Conservation (phyloP, 2,797 vertebrate genomes). For the Falco cherrug region DNA sequence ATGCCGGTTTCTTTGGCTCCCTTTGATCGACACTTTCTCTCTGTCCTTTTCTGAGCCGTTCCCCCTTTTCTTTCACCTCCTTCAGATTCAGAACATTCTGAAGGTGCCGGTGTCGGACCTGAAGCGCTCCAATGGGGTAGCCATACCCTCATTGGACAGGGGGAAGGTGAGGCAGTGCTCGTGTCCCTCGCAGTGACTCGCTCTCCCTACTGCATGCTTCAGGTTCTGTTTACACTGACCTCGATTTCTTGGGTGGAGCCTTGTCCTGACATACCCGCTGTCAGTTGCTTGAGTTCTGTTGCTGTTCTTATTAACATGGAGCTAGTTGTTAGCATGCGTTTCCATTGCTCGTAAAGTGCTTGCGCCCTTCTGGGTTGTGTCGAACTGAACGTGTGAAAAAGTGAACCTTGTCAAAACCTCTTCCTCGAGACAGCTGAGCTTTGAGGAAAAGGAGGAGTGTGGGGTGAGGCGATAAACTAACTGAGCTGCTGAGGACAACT, state of each 20-base stretch:
- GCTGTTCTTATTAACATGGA: constrained; percentile 7
- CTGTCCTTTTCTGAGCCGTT: no score
- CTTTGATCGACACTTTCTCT: no score
- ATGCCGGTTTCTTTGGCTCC: no score
- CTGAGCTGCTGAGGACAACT: background rate
- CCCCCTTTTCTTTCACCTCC: constrained; percentile 77
- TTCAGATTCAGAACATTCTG: constrained; percentile 98
- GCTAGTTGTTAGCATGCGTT: constrained; percentile 4
- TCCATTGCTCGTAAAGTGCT: background rate
- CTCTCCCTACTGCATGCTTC: constrained; percentile 67
- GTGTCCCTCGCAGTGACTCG: constrained; percentile 51
- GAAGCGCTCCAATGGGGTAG: no score
- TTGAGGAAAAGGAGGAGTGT: background rate
- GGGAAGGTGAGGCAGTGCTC: constrained; percentile 85
- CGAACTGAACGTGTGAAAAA: background rate
- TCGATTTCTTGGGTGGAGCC: background rate
- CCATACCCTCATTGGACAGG: no score
- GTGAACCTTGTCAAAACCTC: background rate
- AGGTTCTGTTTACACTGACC: background rate
- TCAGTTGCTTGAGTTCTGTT: constrained; percentile 32
- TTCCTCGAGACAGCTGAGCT: background rate
- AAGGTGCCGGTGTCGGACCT: no score
- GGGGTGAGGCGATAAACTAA: background rate
- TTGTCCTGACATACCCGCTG: background rate
- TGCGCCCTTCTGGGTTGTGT: constrained; percentile 20